Evolutionary conservation across 64 coral and sea anemone genomes (phyloP), one percentile per base, ranked within the genome.

Genomic region (Pocillopora damicornis): DNA sequence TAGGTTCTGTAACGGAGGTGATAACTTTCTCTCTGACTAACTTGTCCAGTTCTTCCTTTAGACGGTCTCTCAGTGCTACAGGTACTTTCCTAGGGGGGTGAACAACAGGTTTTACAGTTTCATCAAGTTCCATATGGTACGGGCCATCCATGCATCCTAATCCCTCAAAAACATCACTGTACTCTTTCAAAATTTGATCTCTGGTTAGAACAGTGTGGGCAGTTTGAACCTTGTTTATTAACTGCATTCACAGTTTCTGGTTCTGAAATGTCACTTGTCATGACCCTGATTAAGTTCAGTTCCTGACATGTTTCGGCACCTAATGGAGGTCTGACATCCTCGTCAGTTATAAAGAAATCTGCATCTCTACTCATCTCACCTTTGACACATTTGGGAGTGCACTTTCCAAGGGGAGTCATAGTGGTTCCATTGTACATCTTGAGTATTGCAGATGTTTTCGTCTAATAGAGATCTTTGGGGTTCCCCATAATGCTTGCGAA

Each of bases 81-180:
- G 76, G 90, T 60, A 92, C 78, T n/a, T 87, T 87, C 38, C 90
- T 22, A 56, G 83, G 76, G 11, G 90, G 90, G 36, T 81, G 76
- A 36, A 91, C 34, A 22, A 91, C 84, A 10, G 83, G 90, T 25
- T 57, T 20, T 22, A 72, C 90, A 37, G 63, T 42, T 38, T 38
- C 69, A 56, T 90, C 89, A 63, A 90, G 61, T 51, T 64, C 59
- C 12, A 90, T 75, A 61, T 90, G 79, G 38, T 89, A 51, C n/a
- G 35, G 76, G 6, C 78, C 77, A 17, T 64, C 20, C 23, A 81
- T 37, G 62, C 76, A 72, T 61, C 88, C 88, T 12, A 83, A 26
- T 6, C 79, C 79, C 37, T 82, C 89, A 82, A 90, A 90, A 23
- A 90, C 89, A 37, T 90, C 79, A 13, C 58, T 16, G 37, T 83